phyloP scores from a whole-genome alignment of 2,888 invertebrate genomes.

The Stenoptilia bipunctidactyla region DNA sequence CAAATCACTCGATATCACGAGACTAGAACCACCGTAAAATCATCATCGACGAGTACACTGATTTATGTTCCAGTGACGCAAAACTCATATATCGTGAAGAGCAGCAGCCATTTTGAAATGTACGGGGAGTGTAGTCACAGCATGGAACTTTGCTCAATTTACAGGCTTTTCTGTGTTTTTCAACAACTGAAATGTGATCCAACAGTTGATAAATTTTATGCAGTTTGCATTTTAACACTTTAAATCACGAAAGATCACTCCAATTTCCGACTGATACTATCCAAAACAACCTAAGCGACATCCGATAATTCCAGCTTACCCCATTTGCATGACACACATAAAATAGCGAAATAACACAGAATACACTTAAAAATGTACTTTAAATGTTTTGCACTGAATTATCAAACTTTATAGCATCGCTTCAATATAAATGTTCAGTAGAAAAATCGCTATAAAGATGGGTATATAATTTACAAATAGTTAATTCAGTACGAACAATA shows the following conservation, averaged over 20 bases:
- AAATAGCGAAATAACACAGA: slow-evolving; percentile 71
- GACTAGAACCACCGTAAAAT: slow-evolving; percentile 48
- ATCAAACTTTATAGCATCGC: slow-evolving; percentile 63
- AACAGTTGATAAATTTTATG: slow-evolving; percentile 47
- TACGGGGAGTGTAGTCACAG: slow-evolving; percentile 71
- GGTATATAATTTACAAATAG: slow-evolving; percentile 79
- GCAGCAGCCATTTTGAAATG: slow-evolving; percentile 74
- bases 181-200: slow-evolving; percentile 31
- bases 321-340: slow-evolving; percentile 83
- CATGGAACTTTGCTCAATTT: slow-evolving; percentile 67
- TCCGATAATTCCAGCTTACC: slow-evolving; percentile 75
- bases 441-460: slow-evolving; percentile 75
- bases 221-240: slow-evolving; percentile 58
- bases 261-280: slow-evolving; percentile 64
- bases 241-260: slow-evolving; percentile 58
- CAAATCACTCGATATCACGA: slow-evolving; percentile 48
- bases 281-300: slow-evolving; percentile 72
- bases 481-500: slow-evolving; percentile 95
- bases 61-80: slow-evolving; percentile 72
- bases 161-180: slow-evolving; percentile 39
- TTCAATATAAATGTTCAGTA: slow-evolving; percentile 66
- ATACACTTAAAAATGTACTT: slow-evolving; percentile 68
- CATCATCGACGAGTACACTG: slow-evolving; percentile 48
- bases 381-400: slow-evolving; percentile 60
- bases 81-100: slow-evolving; percentile 72